Base-by-base conservation (phyloP, 2,113 vertebrate genomes). In the Pygoscelis antarcticus region DNA sequence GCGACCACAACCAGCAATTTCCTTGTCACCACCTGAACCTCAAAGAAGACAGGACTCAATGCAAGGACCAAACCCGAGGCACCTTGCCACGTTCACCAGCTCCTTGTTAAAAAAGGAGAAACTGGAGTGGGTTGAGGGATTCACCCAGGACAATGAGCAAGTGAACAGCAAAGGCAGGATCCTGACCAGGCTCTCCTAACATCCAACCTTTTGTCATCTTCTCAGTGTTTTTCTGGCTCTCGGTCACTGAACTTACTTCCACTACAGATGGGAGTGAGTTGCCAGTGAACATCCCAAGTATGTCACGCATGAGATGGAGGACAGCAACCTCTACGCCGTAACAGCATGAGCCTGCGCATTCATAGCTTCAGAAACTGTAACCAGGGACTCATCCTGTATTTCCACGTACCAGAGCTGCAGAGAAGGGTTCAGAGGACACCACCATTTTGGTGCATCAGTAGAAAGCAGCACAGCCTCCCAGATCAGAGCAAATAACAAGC, bases 301-400 rank as follows among this genome's bases (percentile, higher is more conserved):
- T 1, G 0, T 47, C 47, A 58, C 2, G 0, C 2, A 0, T 11
- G 26, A 0, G 1, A 23, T 13, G 21, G 51, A 36, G 16, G 21
- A 34, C 34, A 52, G 44, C 62, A 65, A 44, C 51, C 11, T 40
- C 62, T 19, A 12, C 0, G 2, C 34, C 10, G 0, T 30, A 44
- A 54, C 4, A 20, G 38, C 52, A 20, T 0, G 8, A 80, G 23
- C 62, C 79, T 44, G 36, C 0, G 1, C 55, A 7, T 38, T 7
- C 4, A 1, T 8, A 72, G 16, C 57, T 69, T 64, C 87, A 42
- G 69, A 30, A 32, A 30, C 60, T 20, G 21, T 19, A 72, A 27
- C 5, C 38, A 70, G 38, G 21, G n/a, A 23, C 40, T 54, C 51
- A n/a, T 10, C 58, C 93, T 36, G 13, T 5, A 51, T 14, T 46